Base-by-base conservation (phyloP, 2,113 vertebrate genomes). In the Patagioenas fasciata region DNA sequence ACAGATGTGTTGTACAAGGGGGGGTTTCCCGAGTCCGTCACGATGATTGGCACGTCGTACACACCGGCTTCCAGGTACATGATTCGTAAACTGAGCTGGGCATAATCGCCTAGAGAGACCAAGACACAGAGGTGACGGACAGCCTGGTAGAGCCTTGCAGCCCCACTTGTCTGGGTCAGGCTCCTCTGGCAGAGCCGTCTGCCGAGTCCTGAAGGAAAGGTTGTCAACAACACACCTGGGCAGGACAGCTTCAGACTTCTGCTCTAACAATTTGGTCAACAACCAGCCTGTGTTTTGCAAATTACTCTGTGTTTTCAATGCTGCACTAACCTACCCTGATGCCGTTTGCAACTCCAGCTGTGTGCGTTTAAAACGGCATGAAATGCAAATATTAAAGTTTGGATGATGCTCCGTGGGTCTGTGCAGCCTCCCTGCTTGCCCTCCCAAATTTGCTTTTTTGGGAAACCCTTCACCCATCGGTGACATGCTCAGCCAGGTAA, bases 1-100 rank as follows among this genome's bases (percentile, higher is more conserved):
- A 99, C 11, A 1, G 99, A 99, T 1, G 97, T 98, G 97, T 99
- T 99, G 95, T 98, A 99, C 97, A 99, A 75, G 0, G 99, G 99
- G 1, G 99, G 99, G 97, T 99, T 99, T 36, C 99, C 99, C 0
- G 99, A 99, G 97, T 99, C 99, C 0, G 99, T 99, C 93, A 99
- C 99, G 1, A 98, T 97, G 89, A 99, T 84, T 1, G 99, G 99
- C 48, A 99, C 99, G 1, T 99, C 99, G 0, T 99, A 99, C 93
- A 99, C 94, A 1, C 99, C 99, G 0, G 99, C 99, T 82, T 99
- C 99, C 96, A 99, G 97, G 94, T 99, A 99, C 64, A 99, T 98
- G 95, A 99, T 98, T 18, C 98, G 97, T 90, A 99, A 80, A 53
- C 98, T 98, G 28, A 99, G 98, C 91, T 99, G 99, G 57, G 98